These are phyloP conservation scores for Diplosoma virens DNA, from an alignment of 23 tunicate genomes.

Conservation along the genomic window DNA sequence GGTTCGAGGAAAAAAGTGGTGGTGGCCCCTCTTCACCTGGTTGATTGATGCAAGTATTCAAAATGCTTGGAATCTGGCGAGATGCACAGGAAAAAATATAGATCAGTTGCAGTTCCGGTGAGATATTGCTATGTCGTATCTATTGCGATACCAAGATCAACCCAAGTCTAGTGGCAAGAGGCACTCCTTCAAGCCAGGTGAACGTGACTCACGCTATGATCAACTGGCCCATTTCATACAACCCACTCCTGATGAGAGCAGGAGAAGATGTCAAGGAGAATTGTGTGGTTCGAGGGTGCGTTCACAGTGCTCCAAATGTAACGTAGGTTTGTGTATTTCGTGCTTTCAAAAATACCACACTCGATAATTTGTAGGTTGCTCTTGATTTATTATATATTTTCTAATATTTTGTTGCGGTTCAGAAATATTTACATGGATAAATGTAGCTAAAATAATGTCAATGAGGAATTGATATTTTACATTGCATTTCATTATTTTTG, in stretches of 20 bases:
- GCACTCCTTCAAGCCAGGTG: too few relatives aligned
- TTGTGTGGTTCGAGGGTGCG: background rate
- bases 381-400: too few relatives aligned
- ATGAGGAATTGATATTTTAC: too few relatives aligned
- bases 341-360: too few relatives aligned
- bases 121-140: background rate
- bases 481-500: too few relatives aligned
- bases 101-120: background rate
- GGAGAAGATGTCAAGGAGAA: constrained; percentile 2
- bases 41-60: constrained; percentile 11
- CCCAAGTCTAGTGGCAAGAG: background rate
- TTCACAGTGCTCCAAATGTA: background rate
- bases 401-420: too few relatives aligned
- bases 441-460: too few relatives aligned
- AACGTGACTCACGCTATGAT: too few relatives aligned
- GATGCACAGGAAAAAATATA: background rate
- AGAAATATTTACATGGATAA: too few relatives aligned
- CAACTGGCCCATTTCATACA: too few relatives aligned
- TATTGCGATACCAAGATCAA: background rate
- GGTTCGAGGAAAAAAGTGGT: background rate
- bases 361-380: too few relatives aligned
- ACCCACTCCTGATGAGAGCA: too few relatives aligned
- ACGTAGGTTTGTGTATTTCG: background rate
- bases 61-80: constrained; percentile 10
- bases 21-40: constrained; percentile 11